Evolutionary conservation across 2,797 vertebrate species (phyloP), one percentile per base, ranked within the genome.

Genomic region (Eurystomus glaucurus): DNA sequence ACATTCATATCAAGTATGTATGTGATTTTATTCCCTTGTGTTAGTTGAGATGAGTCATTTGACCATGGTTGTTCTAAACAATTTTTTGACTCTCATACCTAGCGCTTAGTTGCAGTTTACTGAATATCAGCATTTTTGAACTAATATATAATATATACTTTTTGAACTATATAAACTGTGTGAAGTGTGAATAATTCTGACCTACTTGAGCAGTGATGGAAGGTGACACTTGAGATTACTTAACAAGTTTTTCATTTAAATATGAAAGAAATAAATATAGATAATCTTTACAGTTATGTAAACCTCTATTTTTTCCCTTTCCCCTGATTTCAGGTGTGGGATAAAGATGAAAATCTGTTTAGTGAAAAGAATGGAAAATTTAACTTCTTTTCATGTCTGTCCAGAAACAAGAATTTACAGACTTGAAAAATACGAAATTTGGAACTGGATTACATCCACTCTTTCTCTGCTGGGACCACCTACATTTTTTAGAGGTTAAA

Each of bases 261-360:
- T 51, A 29, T 12, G 14, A 68, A 76, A 39, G 16, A 46, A 74
- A 54, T 54, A 84, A 11, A 35, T 21, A 12, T 12, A 52, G 16
- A 39, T 39, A 64, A 69, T 22, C 1, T 60, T 41, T 75, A 37
- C 3, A 57, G 7, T 31, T 20, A 26, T n/a, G 20, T 41, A 71
- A 43, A 3, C 6, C 4, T 17, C 7, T 29, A 3, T 41, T 55
- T 46, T 10, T 1, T 2, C 3, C 3, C 10, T 23, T 91, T 51
- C 6, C 3, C 3, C 2, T 55, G 3, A 69, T 85, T 91, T 85
- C 41, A 74, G 14, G 7, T 51, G 10, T 4, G 9, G 26, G 25
- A 51, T 14, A 74, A 61, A 39, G n/a, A 14, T 21, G 5, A 60
- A 72, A 86, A 61, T 82, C 9, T 78, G 43, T 13, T 60, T 55